These are phyloP conservation scores for Cochlearius cochlearius DNA, from an alignment of 2,113 vertebrate species.

Conservation along the genomic window DNA sequence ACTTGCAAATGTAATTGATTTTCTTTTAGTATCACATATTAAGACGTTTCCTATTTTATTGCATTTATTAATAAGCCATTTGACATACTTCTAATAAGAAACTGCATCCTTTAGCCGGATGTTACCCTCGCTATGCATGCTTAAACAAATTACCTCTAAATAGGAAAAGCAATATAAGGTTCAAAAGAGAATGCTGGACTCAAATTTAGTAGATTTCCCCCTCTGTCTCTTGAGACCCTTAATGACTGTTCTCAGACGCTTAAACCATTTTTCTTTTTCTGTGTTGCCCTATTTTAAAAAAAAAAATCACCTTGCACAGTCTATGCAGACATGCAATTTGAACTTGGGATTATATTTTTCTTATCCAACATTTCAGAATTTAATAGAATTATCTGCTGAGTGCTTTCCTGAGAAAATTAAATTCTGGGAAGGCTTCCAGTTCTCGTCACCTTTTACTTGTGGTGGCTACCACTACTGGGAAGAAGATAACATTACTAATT, in stretches of 20 bases:
- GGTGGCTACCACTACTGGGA: slow-evolving; percentile 1
- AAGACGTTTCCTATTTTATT: background rate
- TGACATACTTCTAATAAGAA: background rate
- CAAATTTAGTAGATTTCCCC: background rate
- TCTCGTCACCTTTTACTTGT: background rate
- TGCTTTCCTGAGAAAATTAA: slow-evolving; percentile 19
- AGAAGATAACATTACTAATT: background rate
- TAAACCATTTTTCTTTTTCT: slow-evolving; percentile 2
- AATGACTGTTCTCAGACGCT: background rate
- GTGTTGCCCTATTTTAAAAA: background rate
- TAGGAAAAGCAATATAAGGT: background rate
- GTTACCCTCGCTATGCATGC: background rate
- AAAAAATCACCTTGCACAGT: background rate
- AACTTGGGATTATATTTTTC: background rate
- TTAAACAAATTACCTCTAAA: slow-evolving; percentile 16
- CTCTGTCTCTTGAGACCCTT: background rate
- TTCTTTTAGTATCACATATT: background rate
- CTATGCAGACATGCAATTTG: background rate
- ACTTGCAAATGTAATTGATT: background rate
- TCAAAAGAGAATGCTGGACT: background rate
- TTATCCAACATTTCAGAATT: background rate
- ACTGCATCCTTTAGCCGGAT: background rate
- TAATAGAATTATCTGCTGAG: slow-evolving; percentile 41
- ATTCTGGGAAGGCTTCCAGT: slow-evolving; percentile 28
- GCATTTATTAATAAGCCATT: background rate